phyloP scores from a whole-genome alignment of 2,113 vertebrate genomes.

The Tylochromis polylepis region DNA sequence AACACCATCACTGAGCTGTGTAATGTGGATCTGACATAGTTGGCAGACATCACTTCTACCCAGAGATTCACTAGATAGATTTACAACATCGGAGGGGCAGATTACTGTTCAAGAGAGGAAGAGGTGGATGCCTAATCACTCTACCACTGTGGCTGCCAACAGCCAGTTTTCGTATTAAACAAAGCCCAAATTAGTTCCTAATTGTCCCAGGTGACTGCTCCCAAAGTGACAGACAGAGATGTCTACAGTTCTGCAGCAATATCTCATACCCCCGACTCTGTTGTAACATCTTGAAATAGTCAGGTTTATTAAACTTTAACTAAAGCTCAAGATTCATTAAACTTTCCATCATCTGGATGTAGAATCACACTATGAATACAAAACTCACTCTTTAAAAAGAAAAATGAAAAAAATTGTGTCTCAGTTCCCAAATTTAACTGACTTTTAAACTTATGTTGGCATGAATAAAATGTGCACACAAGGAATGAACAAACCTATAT shows the following conservation, averaged over 20 bases:
- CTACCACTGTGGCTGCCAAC: slow-evolving; percentile 28
- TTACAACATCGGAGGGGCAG: slow-evolving; percentile 19
- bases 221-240: slow-evolving; percentile 22
- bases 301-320: background rate
- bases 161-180: slow-evolving; percentile 41
- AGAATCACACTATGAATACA: background rate
- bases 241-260: background rate
- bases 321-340: background rate
- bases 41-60: slow-evolving; percentile 33
- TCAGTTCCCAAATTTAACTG: background rate
- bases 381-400: background rate
- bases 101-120: slow-evolving; percentile 42
- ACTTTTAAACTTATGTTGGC: background rate
- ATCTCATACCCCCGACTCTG: background rate
- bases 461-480: background rate
- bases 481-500: background rate
- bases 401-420: background rate
- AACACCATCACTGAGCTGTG: slow-evolving; percentile 49
- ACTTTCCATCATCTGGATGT: background rate
- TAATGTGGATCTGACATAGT: slow-evolving; percentile 49
- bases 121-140: slow-evolving; percentile 35
- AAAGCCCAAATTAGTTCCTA: slow-evolving; percentile 37
- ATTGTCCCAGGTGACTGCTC: slow-evolving; percentile 35
- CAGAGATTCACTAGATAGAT: slow-evolving; percentile 32
- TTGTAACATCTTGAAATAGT: background rate